phyloP scores from a whole-genome alignment of 2,888 invertebrate genomes.

The Nephrocerus scutellatus region DNA sequence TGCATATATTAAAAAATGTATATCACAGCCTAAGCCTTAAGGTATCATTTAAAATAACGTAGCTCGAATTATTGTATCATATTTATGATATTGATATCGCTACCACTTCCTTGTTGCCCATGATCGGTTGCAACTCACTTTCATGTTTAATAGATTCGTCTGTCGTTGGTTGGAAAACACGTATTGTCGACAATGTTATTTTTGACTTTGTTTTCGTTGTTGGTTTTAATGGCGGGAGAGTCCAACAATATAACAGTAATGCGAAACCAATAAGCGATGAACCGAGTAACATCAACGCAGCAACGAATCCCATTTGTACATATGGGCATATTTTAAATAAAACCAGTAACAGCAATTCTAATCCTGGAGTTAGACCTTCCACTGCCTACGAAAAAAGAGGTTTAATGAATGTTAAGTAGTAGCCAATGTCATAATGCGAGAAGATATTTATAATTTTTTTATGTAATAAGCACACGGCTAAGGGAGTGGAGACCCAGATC shows the following conservation, averaged over 20 bases:
- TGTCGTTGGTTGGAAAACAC: too few relatives aligned
- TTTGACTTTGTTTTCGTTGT: constrained; percentile 1
- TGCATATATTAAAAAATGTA: too few relatives aligned
- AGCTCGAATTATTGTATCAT: constrained; percentile 15
- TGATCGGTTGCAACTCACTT: neutral
- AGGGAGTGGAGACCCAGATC: too few relatives aligned
- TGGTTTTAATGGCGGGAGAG: constrained; percentile 24
- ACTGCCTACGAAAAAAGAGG: constrained; percentile 32
- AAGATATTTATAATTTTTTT: too few relatives aligned
- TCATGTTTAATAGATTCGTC: too few relatives aligned
- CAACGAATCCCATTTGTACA: constrained; percentile 48
- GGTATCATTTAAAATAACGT: constrained; percentile 12
- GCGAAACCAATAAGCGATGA: constrained; percentile 45
- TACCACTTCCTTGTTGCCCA: constrained; percentile 11
- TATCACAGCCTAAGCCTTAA: too few relatives aligned
- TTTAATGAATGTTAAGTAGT: neutral
- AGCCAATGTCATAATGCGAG: constrained; percentile 1
- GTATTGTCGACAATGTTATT: constrained; percentile 11
- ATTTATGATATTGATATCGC: too few relatives aligned
- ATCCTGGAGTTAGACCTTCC: constrained; percentile 45
- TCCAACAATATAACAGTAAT: constrained; percentile 34
- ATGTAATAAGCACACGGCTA: too few relatives aligned
- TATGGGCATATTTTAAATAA: constrained; percentile 52
- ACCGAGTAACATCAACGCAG: constrained; percentile 49
- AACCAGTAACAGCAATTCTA: constrained; percentile 48